These are phyloP conservation scores for Dolichotis patagonum DNA, from an alignment of 2,113 vertebrate genomes.

Conservation along the genomic window DNA sequence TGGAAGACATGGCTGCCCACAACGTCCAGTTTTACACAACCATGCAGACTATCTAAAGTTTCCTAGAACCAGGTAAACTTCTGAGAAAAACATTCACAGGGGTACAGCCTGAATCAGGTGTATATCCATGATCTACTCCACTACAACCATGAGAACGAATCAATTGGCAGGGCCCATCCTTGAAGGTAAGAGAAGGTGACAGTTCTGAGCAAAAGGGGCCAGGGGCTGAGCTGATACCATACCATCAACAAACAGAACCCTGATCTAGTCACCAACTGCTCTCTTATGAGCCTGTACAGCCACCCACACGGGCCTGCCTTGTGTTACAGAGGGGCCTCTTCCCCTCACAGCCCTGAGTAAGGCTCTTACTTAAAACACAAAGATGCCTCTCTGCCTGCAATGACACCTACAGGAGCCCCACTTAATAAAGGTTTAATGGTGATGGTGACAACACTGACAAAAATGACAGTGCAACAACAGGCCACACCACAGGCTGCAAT, in stretches of 20 bases:
- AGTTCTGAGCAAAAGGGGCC: neutral
- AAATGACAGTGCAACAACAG: neutral
- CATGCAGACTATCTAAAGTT: neutral
- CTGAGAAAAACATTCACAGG: neutral
- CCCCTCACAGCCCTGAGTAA: neutral
- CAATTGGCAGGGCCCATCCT: neutral
- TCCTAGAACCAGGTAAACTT: neutral
- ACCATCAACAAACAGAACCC: neutral
- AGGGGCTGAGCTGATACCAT: neutral
- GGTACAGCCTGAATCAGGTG: neutral
- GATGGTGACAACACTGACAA: conserved; percentile 28
- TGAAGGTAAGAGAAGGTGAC: neutral
- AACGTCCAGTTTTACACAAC: neutral
- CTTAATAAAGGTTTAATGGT: conserved; percentile 64
- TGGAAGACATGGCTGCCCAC: neutral
- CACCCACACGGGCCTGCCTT: neutral
- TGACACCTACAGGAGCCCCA: conserved; percentile 11
- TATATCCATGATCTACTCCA: neutral
- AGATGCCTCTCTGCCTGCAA: conserved; percentile 53
- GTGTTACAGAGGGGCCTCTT: neutral
- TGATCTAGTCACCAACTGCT: neutral
- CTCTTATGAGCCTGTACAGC: neutral
- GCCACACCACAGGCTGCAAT: neutral
- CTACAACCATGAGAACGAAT: neutral
- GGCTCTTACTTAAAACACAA: conserved; percentile 44